phyloP scores from a whole-genome alignment of 2,797 vertebrate genomes.

The Helostoma temminkii region DNA sequence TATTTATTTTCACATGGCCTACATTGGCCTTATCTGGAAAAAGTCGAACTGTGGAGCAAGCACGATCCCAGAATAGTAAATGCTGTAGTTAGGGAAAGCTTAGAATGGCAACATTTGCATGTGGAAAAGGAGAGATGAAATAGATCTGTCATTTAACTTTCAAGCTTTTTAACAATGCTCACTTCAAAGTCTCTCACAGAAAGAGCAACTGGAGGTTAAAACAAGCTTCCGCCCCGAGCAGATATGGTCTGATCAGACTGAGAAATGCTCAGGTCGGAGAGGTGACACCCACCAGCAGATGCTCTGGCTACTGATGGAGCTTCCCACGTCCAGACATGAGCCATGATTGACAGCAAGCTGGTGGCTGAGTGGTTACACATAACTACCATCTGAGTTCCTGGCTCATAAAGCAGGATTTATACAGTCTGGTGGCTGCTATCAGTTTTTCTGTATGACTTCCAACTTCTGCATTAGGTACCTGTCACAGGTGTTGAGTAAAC shows the following conservation, averaged over 20 bases:
- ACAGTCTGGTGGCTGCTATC: conserved; percentile 2
- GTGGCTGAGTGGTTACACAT: conserved; percentile 30
- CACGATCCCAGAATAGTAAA: conserved; percentile 37
- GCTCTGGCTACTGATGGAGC: conserved; percentile 55
- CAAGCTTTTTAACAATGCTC: background rate
- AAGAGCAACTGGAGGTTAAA: conserved; percentile 50
- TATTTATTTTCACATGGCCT: conserved; percentile 65
- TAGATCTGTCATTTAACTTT: conserved; percentile 11
- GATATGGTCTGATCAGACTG: conserved; percentile 45
- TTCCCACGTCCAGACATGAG: conserved; percentile 69
- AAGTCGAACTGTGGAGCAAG: conserved; percentile 19
- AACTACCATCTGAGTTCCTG: conserved; percentile 41
- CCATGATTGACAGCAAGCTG: conserved; percentile 63
- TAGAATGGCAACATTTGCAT: background rate
- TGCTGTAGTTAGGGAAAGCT: background rate
- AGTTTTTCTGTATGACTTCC: conserved; percentile 22
- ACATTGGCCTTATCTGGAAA: conserved; percentile 39
- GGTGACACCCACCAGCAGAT: conserved; percentile 79
- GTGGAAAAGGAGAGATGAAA: background rate
- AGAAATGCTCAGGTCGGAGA: conserved; percentile 53
- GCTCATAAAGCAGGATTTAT: conserved; percentile 22
- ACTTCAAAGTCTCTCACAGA: conserved; percentile 36
- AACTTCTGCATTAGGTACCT: conserved; percentile 2
- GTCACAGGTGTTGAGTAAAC: background rate
- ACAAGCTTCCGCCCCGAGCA: conserved; percentile 30